Evolutionary conservation across 2,888 invertebrate species (phyloP), one percentile per base, ranked within the genome.

Genomic region (Eudasyphora cyanicolor): DNA sequence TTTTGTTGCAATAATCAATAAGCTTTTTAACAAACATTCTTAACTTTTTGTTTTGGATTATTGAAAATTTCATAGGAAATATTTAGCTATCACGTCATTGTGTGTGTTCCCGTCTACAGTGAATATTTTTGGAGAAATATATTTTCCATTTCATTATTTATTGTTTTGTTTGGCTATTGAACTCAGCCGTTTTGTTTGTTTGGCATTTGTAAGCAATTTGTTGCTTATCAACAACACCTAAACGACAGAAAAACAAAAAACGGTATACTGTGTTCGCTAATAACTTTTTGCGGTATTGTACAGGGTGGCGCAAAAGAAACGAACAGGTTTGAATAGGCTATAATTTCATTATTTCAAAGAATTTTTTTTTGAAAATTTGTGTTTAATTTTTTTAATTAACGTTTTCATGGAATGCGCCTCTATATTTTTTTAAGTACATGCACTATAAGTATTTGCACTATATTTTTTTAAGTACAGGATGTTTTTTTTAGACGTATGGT

Each of bases 221-320:
- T 78, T 82, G 84, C 84, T 82, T 84, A 85, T 84, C 83, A 82
- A 83, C 84, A 76, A 64, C 35, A 78, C 67, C 32, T 21, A 67
- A 79, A 77, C 67, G 79, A 81, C 54, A 42, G 57, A 29, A 76
- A 67, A 70, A 60, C 57, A 64, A 21, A 49, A 64, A 51, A 62
- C 12, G 14, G 32, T 35, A 12, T 7, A 74, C 57, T 35, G 75
- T 51, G 49, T 24, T 51, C 64, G 10, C 64, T 0, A 21, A n/a
- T 12, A 32, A 32, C 19, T 32, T 45, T 35, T 21, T 8, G 24
- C 8, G 51, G 21, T 21, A 21, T 21, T 21, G 2, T 51, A 51
- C n/a, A n/a, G n/a, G n/a, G n/a, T n/a, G n/a, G n/a, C n/a, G n/a
- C n/a, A n/a, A n/a, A n/a, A n/a, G n/a, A n/a, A n/a, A n/a, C n/a